These are phyloP conservation scores for Muntiacus muntjak DNA, from an alignment of 2,113 vertebrate species.

Conservation along the genomic window DNA sequence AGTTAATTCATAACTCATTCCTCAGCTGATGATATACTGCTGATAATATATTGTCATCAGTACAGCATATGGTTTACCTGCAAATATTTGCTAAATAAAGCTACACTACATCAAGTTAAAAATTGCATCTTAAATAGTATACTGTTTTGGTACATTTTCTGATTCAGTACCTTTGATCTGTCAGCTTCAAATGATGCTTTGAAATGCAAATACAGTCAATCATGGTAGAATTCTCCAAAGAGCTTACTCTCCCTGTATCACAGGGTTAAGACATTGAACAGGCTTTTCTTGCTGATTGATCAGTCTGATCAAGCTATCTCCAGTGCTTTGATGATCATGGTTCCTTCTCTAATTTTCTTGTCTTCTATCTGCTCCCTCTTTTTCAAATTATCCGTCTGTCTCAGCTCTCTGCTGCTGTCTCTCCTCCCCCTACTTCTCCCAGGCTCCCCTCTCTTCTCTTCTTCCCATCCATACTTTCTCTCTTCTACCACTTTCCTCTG, in stretches of 20 bases:
- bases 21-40: neutral
- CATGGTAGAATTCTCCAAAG: neutral
- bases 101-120: neutral
- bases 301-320: neutral
- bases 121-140: neutral
- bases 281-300: neutral
- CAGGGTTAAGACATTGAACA: neutral
- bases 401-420: neutral
- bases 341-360: neutral
- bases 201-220: neutral
- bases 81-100: neutral
- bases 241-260: neutral
- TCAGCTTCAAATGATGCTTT: neutral
- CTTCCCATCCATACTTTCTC: neutral
- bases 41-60: neutral
- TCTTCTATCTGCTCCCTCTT: neutral
- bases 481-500: neutral
- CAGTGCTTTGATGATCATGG: neutral
- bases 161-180: neutral
- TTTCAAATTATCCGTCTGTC: neutral
- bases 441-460: neutral
- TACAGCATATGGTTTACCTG: neutral
- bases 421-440: neutral
- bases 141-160: neutral
- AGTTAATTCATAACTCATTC: neutral